Evolutionary conservation across 2,888 invertebrate genomes (phyloP).

Genomic region (Scrobipalpa costella): DNA sequence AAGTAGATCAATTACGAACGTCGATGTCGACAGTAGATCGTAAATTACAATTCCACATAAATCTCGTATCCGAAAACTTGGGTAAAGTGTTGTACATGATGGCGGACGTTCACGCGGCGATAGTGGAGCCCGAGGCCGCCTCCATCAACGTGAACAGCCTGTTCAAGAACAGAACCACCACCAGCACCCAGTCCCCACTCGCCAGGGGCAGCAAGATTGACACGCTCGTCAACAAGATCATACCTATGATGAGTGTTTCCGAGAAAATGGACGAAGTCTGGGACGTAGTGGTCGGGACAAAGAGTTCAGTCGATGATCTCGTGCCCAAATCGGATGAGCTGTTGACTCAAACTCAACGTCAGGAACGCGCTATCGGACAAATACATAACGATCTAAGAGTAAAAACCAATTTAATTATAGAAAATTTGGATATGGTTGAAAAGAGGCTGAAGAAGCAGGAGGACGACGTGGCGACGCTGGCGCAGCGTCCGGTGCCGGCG

Average conservation of each 20-base stretch:
- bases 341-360: constrained; percentile 91
- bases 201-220: constrained; percentile 88
- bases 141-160: constrained; percentile 75
- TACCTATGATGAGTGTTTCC: constrained; percentile 91
- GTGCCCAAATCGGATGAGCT: constrained; percentile 93
- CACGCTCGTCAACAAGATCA: constrained; percentile 89
- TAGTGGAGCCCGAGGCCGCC: constrained; percentile 86
- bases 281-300: constrained; percentile 94
- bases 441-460: constrained; percentile 91
- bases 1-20: constrained; percentile 88
- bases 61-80: constrained; percentile 90
- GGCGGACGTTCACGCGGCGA: constrained; percentile 90
- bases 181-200: constrained; percentile 81
- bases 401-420: constrained; percentile 93
- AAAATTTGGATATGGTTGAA: constrained; percentile 92
- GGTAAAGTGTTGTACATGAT: constrained; percentile 89
- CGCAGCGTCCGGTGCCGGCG: constrained; percentile 87
- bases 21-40: constrained; percentile 90
- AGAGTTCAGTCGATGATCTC: constrained; percentile 92
- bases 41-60: constrained; percentile 92
- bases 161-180: constrained; percentile 78
- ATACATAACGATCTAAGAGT: constrained; percentile 90
- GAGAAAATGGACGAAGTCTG: constrained; percentile 96
- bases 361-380: constrained; percentile 92
- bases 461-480: constrained; percentile 89